Evolutionary conservation across 2,888 invertebrate genomes (phyloP), one percentile per base, ranked within the genome.

Genomic region (Timandra comae): DNA sequence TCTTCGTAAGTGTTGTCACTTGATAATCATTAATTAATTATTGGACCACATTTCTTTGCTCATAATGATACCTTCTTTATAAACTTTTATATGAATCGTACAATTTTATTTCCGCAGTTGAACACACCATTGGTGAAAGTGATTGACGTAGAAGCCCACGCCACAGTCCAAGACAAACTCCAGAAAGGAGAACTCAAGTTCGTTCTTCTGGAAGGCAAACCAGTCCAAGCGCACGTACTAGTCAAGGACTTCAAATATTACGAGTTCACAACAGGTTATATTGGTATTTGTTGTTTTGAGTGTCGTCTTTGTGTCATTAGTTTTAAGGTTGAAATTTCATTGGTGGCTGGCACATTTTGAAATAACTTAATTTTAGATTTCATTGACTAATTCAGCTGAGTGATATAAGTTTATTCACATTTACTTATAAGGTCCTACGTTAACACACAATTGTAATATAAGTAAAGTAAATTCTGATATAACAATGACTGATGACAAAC

Each of bases 161-260:
- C 87, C 3, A 65, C 80, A 0, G 33, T 88, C 1, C 72, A 71
- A 24, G 87, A 88, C 13, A 84, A 87, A 33, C 44, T 78, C 0
- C 88, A 89, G 38, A 87, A 86, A 42, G 65, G 82, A 1, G 85
- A 88, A 19, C 55, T 87, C 1, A 87, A 86, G 42, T 49, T 88
- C 36, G 67, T 75, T 1, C 52, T 89, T 1, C 66, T 89, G 7
- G 87, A 88, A 28, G 77, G 87, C 52, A 82, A 87, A 36, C 86
- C 89, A 0, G 56, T 86, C 0, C 56, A 69, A 3, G 57, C 81
- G 6, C 77, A 72, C 21, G 76, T 86, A 25, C 81, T 90, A 37
- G 58, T 86, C 7, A 89, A 87, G 52, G 88, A 90, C 55, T 86
- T 72, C 61, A 87, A 88, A 43, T 87, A 86, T 41, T 80, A 89